Evolutionary conservation across 2,888 invertebrate genomes (phyloP).

Genomic region (Poecilobothrus nobilitatus): DNA sequence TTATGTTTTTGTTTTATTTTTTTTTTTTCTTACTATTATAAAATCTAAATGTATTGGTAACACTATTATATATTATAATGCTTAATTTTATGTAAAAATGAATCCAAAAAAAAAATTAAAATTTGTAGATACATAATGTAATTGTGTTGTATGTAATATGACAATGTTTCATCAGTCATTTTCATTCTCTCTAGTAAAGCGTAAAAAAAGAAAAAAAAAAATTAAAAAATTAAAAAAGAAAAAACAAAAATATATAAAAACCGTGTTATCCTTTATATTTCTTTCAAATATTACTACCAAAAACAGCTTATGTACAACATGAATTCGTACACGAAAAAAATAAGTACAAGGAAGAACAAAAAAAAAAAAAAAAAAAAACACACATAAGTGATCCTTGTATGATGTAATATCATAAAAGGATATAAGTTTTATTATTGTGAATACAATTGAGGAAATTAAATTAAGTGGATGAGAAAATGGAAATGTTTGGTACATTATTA

Average conservation of each 20-base stretch:
- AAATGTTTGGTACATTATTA: too few relatives aligned
- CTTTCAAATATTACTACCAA: neutral
- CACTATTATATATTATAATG: too few relatives aligned
- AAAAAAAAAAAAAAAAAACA: neutral
- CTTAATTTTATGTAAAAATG: too few relatives aligned
- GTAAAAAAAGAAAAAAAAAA: neutral
- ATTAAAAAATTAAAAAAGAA: too few relatives aligned
- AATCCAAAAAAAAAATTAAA: neutral
- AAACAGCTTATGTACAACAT: constrained; percentile 12
- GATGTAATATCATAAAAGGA: neutral
- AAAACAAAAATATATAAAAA: neutral
- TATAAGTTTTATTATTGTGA: neutral
- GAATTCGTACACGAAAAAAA: constrained; percentile 8
- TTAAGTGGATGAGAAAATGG: too few relatives aligned
- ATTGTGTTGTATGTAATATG: constrained; percentile 6
- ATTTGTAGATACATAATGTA: constrained; percentile 2
- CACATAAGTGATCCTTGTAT: neutral
- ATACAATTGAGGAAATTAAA: neutral
- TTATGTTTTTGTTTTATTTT: too few relatives aligned
- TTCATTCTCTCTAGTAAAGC: neutral
- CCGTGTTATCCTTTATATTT: neutral
- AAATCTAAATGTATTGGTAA: too few relatives aligned
- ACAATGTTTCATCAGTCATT: constrained; percentile 2
- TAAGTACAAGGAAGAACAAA: neutral
- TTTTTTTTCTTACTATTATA: too few relatives aligned